A percentile compares a stretch with the other conserved stretches of the same genome.
Evolutionary conservation across 1,140 invertebrate species (phyloP).

Genomic region (Drosophila mayri): DNA sequence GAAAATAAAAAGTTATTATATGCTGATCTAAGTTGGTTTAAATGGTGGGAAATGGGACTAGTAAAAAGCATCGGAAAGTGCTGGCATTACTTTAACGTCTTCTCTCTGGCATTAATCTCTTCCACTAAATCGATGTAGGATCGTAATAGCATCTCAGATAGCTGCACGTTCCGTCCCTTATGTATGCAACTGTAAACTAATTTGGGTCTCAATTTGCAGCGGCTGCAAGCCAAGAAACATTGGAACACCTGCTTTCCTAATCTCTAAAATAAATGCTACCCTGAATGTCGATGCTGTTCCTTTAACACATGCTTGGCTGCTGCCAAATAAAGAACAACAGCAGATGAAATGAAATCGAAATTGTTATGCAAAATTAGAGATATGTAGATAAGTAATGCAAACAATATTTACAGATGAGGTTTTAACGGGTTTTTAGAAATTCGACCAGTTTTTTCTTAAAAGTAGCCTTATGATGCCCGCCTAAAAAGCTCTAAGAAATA

Average conservation of each 20-base stretch:
- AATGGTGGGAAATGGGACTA: neutral
- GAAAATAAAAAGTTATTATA: constrained; percentile 35
- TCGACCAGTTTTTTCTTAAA: neutral
- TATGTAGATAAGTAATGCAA: neutral
- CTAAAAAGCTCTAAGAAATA: neutral
- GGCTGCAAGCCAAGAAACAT: constrained; percentile 54
- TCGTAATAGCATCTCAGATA: constrained; percentile 63
- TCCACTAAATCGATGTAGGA: constrained; percentile 44
- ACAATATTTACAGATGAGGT: neutral
- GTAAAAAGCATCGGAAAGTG: neutral
- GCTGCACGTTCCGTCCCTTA: constrained; percentile 32
- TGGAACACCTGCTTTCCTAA: constrained; percentile 50
- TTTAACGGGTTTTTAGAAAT: too few species aligned
- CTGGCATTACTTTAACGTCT: neutral
- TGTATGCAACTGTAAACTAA: constrained; percentile 64
- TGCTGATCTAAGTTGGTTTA: constrained; percentile 20
- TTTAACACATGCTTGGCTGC: constrained; percentile 45
- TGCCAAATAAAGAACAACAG: constrained; percentile 24
- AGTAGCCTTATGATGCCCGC: too few species aligned
- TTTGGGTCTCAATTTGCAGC: constrained; percentile 66
- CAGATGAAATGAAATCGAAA: neutral
- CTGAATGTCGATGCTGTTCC: neutral
- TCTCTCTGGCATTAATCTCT: constrained; percentile 56
- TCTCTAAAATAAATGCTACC: constrained; percentile 10
- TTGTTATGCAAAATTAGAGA: constrained; percentile 20